These are phyloP conservation scores for Telenomus remus DNA, from an alignment of 1,140 invertebrate genomes.

Conservation along the genomic window DNA sequence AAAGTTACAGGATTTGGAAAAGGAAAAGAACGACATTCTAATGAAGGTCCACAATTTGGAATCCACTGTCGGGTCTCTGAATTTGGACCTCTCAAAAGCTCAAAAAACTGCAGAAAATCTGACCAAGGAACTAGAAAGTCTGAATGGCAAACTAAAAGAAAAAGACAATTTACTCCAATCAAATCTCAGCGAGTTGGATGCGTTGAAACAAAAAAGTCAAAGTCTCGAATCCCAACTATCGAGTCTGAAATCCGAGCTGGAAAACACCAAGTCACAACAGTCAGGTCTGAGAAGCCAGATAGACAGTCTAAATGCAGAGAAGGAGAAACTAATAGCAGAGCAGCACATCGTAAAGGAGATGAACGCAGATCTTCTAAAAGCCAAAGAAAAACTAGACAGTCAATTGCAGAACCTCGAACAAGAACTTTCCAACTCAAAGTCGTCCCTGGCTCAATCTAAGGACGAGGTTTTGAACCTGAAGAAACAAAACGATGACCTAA, in stretches of 20 bases:
- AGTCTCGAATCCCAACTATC: too few relatives aligned
- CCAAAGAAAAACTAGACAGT: not conserved
- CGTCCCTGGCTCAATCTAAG: not conserved
- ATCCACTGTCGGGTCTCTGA: too few relatives aligned
- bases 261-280: not conserved
- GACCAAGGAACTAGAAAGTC: too few relatives aligned
- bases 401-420: not conserved
- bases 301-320: slow-evolving; percentile 2
- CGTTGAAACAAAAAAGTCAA: too few relatives aligned
- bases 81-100: too few relatives aligned
- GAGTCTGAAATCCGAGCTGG: not conserved
- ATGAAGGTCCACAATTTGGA: too few relatives aligned
- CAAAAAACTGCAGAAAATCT: too few relatives aligned
- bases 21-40: not conserved
- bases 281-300: not conserved
- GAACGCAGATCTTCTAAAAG: slow-evolving; percentile 6
- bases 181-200: too few relatives aligned
- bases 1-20: not conserved
- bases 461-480: not conserved
- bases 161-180: too few relatives aligned
- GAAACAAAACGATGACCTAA: not conserved
- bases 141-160: too few relatives aligned
- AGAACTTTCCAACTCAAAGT: not conserved
- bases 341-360: slow-evolving; percentile 11
- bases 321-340: slow-evolving; percentile 12